These are phyloP conservation scores for Pluvialis apricaria DNA, from an alignment of 2,113 vertebrate species.

Conservation along the genomic window DNA sequence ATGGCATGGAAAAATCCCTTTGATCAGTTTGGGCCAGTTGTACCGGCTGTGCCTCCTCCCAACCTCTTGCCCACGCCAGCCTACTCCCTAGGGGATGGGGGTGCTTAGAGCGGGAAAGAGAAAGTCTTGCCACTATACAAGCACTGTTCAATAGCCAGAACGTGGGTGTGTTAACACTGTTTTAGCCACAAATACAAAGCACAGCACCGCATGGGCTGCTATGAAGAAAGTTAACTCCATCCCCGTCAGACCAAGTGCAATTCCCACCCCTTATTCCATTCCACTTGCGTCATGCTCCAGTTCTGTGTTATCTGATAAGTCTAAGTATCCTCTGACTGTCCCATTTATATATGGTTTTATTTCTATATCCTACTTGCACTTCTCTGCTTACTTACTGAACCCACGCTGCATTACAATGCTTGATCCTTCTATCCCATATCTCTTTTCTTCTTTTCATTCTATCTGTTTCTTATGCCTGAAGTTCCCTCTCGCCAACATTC, in stretches of 20 bases:
- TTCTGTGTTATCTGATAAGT: neutral
- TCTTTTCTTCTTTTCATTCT: neutral
- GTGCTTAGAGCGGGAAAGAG: neutral
- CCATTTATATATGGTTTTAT: neutral
- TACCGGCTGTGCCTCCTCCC: neutral
- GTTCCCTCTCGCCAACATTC: neutral
- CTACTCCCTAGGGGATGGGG: neutral
- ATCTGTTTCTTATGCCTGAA: neutral
- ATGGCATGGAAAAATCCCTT: neutral
- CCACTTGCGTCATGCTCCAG: neutral
- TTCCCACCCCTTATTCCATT: neutral
- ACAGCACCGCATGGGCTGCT: neutral
- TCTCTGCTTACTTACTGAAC: neutral
- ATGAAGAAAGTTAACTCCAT: neutral
- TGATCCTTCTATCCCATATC: neutral
- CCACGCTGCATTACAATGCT: neutral
- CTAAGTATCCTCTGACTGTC: neutral
- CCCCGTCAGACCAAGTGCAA: neutral
- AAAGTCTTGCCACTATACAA: neutral
- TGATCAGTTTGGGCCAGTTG: neutral
- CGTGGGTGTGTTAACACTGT: neutral
- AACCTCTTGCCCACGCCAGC: neutral
- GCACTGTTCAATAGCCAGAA: neutral
- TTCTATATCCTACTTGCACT: neutral
- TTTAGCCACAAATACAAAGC: neutral